These are phyloP conservation scores for Coturnix japonica DNA, from an alignment of 2,113 vertebrate genomes.

Conservation along the genomic window DNA sequence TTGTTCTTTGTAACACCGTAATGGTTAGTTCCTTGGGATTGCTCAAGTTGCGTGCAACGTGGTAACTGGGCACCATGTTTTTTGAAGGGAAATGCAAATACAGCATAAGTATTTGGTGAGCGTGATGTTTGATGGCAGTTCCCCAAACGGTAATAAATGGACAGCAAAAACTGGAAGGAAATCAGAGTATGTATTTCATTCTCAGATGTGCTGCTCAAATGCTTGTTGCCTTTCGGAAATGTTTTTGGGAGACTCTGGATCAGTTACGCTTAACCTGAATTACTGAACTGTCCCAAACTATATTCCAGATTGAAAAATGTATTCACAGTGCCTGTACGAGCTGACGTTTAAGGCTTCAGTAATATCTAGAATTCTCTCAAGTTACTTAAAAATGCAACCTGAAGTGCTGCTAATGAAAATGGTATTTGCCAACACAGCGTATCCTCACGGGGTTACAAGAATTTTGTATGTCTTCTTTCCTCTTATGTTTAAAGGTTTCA, in stretches of 20 bases:
- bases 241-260: background rate
- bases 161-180: background rate
- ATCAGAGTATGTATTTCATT: background rate
- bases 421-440: background rate
- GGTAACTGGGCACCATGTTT: background rate
- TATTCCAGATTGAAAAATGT: background rate
- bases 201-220: background rate
- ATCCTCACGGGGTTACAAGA: background rate
- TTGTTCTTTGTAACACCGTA: slow-evolving; percentile 5
- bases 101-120: background rate
- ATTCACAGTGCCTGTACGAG: background rate
- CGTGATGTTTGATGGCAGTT: background rate
- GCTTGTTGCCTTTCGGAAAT: background rate
- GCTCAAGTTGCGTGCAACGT: background rate
- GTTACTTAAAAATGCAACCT: background rate
- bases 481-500: background rate
- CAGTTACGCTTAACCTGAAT: background rate
- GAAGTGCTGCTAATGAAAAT: background rate
- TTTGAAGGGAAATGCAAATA: background rate
- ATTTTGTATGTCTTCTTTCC: background rate
- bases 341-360: background rate
- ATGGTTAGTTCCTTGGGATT: background rate
- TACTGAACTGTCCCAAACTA: background rate
- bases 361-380: background rate
- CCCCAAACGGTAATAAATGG: background rate